These are phyloP conservation scores for Epistrophe eligans DNA, from an alignment of 2,888 invertebrate species.

Conservation along the genomic window DNA sequence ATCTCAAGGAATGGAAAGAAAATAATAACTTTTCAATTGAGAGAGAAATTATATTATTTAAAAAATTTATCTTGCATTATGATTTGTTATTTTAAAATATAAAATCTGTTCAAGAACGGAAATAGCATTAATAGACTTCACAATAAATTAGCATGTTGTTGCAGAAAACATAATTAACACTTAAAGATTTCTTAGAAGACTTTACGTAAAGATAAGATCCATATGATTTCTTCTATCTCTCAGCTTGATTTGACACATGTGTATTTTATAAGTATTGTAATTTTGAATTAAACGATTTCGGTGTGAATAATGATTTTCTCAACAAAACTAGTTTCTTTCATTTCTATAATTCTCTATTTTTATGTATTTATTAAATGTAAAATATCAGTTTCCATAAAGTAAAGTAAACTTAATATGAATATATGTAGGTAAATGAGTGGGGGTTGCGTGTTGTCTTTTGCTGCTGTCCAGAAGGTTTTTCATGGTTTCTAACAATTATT, in stretches of 20 bases:
- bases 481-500: slow-evolving; percentile 20
- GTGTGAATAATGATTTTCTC: not conserved
- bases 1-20: not conserved
- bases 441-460: slow-evolving; percentile 19
- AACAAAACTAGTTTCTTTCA: too few relatives aligned
- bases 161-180: slow-evolving; percentile 1
- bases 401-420: not conserved
- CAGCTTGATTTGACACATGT: too few relatives aligned
- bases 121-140: not conserved
- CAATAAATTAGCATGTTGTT: not conserved
- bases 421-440: not conserved
- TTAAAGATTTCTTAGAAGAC: not conserved
- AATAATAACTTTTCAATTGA: not conserved
- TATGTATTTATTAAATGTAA: too few relatives aligned
- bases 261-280: too few relatives aligned
- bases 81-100: not conserved
- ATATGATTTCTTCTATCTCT: not conserved
- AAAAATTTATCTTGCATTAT: not conserved
- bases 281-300: too few relatives aligned
- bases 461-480: not conserved
- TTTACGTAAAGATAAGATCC: not conserved
- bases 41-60: not conserved
- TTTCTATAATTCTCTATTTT: too few relatives aligned
- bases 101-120: not conserved
- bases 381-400: not conserved